Percentiles rank a stretch among this genome's conserved stretches.
Evolutionary conservation across 2,888 invertebrate genomes (phyloP).

Genomic region (Spisula subtruncata): DNA sequence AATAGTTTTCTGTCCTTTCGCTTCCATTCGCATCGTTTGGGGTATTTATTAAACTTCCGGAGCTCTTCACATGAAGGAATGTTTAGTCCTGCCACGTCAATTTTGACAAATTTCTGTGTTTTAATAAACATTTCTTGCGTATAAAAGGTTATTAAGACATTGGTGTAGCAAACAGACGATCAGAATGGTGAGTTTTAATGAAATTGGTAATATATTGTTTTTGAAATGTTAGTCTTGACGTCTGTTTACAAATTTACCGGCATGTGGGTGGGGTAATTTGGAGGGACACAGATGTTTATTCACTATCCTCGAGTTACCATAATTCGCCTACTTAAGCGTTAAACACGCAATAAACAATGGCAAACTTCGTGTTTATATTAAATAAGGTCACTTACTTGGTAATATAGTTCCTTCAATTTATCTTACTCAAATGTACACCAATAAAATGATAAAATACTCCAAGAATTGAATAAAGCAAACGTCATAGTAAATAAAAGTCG

Average conservation of each 20-base stretch:
- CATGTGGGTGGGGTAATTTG: slow-evolving; percentile 28
- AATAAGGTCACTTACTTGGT: no score
- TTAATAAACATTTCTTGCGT: background rate
- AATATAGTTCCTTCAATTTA: no score
- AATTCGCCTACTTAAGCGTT: no score
- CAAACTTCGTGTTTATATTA: no score
- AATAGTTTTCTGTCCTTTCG: background rate
- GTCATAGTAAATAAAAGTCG: no score
- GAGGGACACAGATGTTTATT: background rate
- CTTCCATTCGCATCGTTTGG: background rate
- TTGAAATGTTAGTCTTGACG: background rate
- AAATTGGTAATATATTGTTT: background rate
- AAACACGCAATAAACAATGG: no score
- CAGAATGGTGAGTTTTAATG: background rate
- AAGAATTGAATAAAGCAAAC: no score
- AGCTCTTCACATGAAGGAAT: slow-evolving; percentile 39
- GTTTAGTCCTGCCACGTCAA: slow-evolving; percentile 59
- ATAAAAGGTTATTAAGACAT: background rate
- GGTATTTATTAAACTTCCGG: background rate
- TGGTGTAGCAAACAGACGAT: background rate
- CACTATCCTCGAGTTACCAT: no score
- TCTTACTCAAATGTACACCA: no score
- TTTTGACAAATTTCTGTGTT: slow-evolving; percentile 31
- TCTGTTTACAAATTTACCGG: background rate
- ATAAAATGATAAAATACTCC: no score